A percentile compares a stretch with the other conserved stretches of the same genome.
These are phyloP conservation scores for Amphipyra berbera DNA, from an alignment of 2,888 invertebrate species.

Conservation along the genomic window DNA sequence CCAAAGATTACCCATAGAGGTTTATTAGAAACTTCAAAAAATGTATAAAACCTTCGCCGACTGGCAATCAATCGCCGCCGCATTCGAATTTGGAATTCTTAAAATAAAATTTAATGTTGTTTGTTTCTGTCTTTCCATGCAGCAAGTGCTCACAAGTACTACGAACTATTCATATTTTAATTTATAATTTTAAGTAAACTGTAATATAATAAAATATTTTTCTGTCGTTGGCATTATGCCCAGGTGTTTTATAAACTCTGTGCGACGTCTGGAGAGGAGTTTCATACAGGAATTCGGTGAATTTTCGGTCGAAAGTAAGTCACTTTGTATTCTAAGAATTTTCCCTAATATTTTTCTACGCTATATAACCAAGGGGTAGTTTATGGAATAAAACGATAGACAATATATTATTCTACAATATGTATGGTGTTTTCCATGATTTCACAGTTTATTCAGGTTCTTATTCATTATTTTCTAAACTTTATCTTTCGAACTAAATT, in stretches of 20 bases:
- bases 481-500: constrained; percentile 40
- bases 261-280: constrained; percentile 70
- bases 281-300: constrained; percentile 78
- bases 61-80: constrained; percentile 71
- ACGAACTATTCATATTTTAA: constrained; percentile 61
- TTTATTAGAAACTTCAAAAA: constrained; percentile 40
- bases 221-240: constrained; percentile 74
- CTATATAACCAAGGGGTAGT: constrained; percentile 15
- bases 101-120: constrained; percentile 76
- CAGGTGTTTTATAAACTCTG: constrained; percentile 81
- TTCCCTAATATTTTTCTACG: constrained; percentile 30
- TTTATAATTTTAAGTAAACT: constrained; percentile 57
- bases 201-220: constrained; percentile 42
- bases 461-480: constrained; percentile 37
- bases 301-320: constrained; percentile 76
- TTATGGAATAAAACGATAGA: constrained; percentile 6
- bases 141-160: constrained; percentile 85
- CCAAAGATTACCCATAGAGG: constrained; percentile 17
- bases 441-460: constrained; percentile 9
- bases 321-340: constrained; percentile 49
- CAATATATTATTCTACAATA: constrained; percentile 15
- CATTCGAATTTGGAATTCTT: constrained; percentile 78
- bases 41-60: constrained; percentile 57
- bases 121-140: constrained; percentile 80
- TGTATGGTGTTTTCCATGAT: not conserved